These are phyloP conservation scores for Anguilla marmorata DNA, from an alignment of 2,797 vertebrate species.

Conservation along the genomic window DNA sequence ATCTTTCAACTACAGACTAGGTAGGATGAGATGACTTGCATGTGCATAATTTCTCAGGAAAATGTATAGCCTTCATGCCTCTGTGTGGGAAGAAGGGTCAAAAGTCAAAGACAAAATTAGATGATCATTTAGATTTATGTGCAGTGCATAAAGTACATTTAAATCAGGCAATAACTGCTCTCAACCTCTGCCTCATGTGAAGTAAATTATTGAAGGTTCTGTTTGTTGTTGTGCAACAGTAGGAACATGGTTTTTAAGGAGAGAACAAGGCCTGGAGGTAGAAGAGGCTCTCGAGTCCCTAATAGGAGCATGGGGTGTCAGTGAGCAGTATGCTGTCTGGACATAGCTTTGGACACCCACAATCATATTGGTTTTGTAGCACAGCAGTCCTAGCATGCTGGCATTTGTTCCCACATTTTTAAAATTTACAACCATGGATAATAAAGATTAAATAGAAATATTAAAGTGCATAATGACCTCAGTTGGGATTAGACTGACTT, in stretches of 20 bases:
- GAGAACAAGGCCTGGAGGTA: background rate
- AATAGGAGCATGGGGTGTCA: background rate
- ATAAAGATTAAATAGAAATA: too few species aligned
- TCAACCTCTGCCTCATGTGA: background rate
- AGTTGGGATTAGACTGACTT: too few species aligned
- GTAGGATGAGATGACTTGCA: background rate
- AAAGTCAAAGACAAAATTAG: background rate
- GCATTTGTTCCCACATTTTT: background rate
- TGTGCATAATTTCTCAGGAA: background rate
- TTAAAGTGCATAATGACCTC: too few species aligned
- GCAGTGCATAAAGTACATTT: background rate
- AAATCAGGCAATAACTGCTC: background rate
- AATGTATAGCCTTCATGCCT: background rate
- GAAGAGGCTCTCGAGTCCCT: background rate
- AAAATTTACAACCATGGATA: too few species aligned
- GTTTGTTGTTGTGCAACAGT: background rate
- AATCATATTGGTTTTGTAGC: background rate
- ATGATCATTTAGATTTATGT: background rate
- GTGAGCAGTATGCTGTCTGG: background rate
- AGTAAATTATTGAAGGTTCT: background rate
- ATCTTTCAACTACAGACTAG: background rate
- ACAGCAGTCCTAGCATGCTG: background rate
- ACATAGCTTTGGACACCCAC: background rate
- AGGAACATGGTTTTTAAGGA: background rate
- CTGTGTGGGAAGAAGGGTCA: conserved; percentile 3